phyloP scores from a whole-genome alignment of 2,888 invertebrate species.

The Myathropa florea region DNA sequence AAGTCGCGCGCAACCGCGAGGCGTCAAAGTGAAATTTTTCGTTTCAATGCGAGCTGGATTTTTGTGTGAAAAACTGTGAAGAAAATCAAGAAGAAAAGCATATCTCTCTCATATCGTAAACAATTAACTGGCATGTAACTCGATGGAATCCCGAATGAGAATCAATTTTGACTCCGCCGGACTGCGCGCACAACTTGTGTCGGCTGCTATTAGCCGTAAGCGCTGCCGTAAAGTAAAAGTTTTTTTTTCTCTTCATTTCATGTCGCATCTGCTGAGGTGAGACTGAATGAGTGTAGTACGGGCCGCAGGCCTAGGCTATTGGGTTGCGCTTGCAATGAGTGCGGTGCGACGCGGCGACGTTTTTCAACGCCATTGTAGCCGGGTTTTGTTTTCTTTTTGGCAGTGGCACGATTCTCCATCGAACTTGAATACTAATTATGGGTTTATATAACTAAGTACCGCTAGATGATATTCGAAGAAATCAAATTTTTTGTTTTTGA shows the following conservation, averaged over 20 bases:
- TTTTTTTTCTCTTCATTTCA: conserved; percentile 7
- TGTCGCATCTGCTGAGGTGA: not conserved
- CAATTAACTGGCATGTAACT: conserved; percentile 26
- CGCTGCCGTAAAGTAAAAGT: conserved; percentile 43
- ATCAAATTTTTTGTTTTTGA: conserved; percentile 9
- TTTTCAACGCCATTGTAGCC: conserved; percentile 18
- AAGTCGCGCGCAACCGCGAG: not conserved
- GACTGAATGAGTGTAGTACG: not conserved
- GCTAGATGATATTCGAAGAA: conserved; percentile 22
- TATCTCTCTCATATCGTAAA: conserved; percentile 1
- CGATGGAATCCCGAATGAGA: conserved; percentile 30
- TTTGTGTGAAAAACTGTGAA: not conserved
- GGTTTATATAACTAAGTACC: conserved; percentile 42
- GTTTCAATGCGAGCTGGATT: conserved; percentile 6
- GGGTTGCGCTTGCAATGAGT: conserved; percentile 8
- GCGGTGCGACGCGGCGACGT: conserved; percentile 6
- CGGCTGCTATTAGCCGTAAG: conserved; percentile 11
- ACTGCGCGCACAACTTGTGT: not conserved
- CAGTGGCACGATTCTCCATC: conserved; percentile 54
- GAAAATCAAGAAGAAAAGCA: not conserved
- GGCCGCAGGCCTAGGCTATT: not conserved
- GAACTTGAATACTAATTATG: conserved; percentile 59
- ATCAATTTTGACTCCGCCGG: conserved; percentile 18
- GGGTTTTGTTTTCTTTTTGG: conserved; percentile 31
- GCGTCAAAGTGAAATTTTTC: conserved; percentile 39